Percentiles rank a stretch among this genome's conserved stretches.
phyloP scores from a whole-genome alignment of 92 coral and sea anemone species.

The Diadumene lineata region DNA sequence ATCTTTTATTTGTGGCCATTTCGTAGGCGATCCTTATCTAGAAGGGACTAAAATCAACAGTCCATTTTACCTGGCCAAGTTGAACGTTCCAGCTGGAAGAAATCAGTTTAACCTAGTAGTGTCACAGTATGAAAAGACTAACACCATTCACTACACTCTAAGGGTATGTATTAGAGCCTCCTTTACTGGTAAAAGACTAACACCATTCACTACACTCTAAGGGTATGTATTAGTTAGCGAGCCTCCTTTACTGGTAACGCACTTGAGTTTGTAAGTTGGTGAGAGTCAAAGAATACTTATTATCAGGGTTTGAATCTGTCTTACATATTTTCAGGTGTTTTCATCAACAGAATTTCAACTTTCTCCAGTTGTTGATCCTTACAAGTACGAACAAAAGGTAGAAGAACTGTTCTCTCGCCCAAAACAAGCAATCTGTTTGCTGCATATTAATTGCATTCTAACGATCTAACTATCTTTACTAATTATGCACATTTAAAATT shows the following conservation, averaged over 20 bases:
- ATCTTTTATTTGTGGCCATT: neutral
- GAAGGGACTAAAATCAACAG: conserved; percentile 99
- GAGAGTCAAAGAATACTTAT: neutral
- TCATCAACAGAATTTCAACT: conserved; percentile 91
- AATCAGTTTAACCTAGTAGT: conserved; percentile 80
- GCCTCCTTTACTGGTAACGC: conserved; percentile 34
- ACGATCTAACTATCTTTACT: too few relatives aligned
- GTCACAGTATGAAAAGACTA: conserved; percentile 96
- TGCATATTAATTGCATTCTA: too few relatives aligned
- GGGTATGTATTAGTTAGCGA: conserved; percentile 49
- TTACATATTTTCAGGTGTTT: conserved; percentile 85
- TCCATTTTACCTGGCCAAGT: conserved; percentile 91
- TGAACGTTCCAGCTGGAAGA: conserved; percentile 74
- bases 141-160: conserved; percentile 90
- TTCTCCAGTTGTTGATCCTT: conserved; percentile 85
- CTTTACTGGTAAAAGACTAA: conserved; percentile 57
- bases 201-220: conserved; percentile 92
- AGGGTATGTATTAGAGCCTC: conserved; percentile 49
- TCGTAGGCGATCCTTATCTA: conserved; percentile 74
- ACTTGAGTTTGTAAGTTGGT: conserved; percentile 14
- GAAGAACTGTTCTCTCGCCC: too few relatives aligned
- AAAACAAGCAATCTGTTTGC: too few relatives aligned
- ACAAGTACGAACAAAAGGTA: conserved; percentile 89
- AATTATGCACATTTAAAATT: too few relatives aligned
- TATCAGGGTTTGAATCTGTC: too few relatives aligned